Conservation (phyloP, 2,113 vertebrate genomes). For the Apteryx mantelli region DNA sequence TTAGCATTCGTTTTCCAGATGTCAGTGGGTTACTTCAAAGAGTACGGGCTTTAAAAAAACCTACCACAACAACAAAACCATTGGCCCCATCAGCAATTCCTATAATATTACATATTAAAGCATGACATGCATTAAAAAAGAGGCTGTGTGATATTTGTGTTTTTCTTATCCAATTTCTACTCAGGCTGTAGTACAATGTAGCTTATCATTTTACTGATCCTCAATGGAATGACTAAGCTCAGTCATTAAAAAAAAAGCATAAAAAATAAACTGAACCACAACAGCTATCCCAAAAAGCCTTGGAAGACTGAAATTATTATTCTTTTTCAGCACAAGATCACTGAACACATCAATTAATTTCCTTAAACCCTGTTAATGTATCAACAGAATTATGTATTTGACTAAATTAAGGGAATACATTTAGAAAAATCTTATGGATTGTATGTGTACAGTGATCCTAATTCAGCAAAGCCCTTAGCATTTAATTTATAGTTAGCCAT, state of each 20-base stretch:
- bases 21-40: not conserved
- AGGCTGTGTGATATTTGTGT: not conserved
- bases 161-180: not conserved
- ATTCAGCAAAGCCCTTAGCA: not conserved
- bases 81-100: not conserved
- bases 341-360: not conserved
- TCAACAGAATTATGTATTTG: not conserved
- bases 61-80: not conserved
- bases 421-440: not conserved
- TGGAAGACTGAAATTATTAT: not conserved
- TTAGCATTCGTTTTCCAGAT: not conserved
- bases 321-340: not conserved
- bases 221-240: not conserved
- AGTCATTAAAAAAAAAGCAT: not conserved
- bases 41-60: not conserved
- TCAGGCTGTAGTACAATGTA: not conserved
- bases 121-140: not conserved
- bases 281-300: not conserved
- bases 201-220: not conserved
- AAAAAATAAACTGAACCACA: fast-evolving
- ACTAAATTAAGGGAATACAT: not conserved
- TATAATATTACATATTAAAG: not conserved
- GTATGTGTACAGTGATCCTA: not conserved
- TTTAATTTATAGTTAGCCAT: not conserved
- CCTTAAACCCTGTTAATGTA: not conserved